phyloP scores from a whole-genome alignment of 2,113 vertebrate species.

The Polyodon spathula region DNA sequence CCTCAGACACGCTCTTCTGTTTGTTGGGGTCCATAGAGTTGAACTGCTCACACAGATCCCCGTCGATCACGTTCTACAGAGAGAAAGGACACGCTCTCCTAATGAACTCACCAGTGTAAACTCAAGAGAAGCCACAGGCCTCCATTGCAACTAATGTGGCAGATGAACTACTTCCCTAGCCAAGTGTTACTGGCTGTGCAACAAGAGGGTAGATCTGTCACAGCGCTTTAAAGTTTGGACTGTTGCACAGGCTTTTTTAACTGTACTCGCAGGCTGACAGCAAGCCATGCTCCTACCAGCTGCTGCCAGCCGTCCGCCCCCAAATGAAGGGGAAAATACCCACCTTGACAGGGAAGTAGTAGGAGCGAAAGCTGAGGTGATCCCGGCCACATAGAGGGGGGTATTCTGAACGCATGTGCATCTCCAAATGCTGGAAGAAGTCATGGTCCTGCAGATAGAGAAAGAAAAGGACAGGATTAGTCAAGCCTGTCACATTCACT shows the following conservation, averaged over 20 bases:
- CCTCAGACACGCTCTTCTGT: constrained; percentile 92
- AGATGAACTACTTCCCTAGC: too few species aligned
- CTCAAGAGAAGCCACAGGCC: too few species aligned
- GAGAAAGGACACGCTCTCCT: too few species aligned
- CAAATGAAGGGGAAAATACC: constrained; percentile 15
- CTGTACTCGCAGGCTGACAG: too few species aligned
- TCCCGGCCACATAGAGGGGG: constrained; percentile 91
- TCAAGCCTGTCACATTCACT: too few species aligned
- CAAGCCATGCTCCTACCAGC: too few species aligned
- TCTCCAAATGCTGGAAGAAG: constrained; percentile 97
- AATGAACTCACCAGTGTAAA: too few species aligned
- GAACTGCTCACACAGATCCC: constrained; percentile 95
- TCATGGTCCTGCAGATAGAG: constrained; percentile 75
- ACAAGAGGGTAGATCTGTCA: too few species aligned
- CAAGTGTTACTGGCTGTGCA: too few species aligned
- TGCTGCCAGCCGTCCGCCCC: background rate
- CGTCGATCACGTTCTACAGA: constrained; percentile 90
- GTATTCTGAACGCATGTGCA: constrained; percentile 94
- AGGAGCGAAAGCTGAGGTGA: constrained; percentile 96
- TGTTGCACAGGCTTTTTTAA: too few species aligned
- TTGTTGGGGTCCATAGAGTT: constrained; percentile 99
- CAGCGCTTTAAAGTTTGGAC: too few species aligned
- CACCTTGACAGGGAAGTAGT: constrained; percentile 97
- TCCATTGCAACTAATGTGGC: too few species aligned
- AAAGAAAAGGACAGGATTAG: background rate